These are phyloP conservation scores for Smithornis capensis DNA, from an alignment of 2,113 vertebrate species.

Conservation along the genomic window DNA sequence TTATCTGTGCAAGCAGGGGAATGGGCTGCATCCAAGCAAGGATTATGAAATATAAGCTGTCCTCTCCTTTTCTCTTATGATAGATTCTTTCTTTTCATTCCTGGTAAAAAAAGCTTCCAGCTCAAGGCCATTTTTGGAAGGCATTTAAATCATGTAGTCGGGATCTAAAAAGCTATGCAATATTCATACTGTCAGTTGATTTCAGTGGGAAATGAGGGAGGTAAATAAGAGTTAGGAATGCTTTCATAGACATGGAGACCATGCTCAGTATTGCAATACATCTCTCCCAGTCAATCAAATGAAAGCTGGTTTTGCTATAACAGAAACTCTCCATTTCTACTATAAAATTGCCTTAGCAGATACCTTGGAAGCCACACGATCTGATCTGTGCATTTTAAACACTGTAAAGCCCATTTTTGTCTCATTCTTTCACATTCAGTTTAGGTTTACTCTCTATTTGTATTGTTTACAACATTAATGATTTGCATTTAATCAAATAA, in stretches of 20 bases:
- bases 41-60: not conserved
- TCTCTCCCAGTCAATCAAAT: not conserved
- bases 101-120: not conserved
- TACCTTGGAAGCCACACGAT: not conserved
- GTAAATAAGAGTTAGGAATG: not conserved
- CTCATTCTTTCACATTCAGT: not conserved
- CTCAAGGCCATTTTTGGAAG: not conserved
- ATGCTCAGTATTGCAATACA: not conserved
- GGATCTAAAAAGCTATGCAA: not conserved
- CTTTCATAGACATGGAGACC: not conserved
- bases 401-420: not conserved
- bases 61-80: not conserved
- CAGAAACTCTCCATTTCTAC: not conserved
- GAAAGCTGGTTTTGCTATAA: not conserved
- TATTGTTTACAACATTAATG: slow-evolving; percentile 1
- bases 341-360: not conserved
- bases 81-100: not conserved
- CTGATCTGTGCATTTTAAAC: not conserved
- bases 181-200: not conserved
- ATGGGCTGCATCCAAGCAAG: not conserved
- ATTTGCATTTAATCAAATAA: slow-evolving; percentile 56
- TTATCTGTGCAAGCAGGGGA: not conserved
- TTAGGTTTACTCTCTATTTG: not conserved
- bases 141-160: not conserved
- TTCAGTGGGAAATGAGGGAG: not conserved